Conservation (phyloP, 2,888 invertebrate species). For the Odontocerum albicorne region DNA sequence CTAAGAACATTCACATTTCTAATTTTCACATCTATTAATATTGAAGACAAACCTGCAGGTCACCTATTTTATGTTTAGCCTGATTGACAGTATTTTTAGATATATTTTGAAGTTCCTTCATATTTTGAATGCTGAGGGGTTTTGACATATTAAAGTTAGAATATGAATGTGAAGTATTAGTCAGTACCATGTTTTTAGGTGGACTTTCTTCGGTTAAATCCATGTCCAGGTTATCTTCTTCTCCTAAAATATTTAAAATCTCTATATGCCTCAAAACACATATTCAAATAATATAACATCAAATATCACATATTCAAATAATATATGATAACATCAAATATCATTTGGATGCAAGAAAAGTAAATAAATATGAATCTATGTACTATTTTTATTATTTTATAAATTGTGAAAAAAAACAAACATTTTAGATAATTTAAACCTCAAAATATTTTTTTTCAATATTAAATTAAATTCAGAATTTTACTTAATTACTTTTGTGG, state of each 20-base stretch:
- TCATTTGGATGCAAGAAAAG: too few species aligned
- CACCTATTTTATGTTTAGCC: slow-evolving; percentile 64
- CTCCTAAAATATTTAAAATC: too few species aligned
- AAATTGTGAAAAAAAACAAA: too few species aligned
- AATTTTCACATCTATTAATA: slow-evolving; percentile 18
- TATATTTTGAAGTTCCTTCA: slow-evolving; percentile 58
- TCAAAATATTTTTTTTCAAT: slow-evolving; percentile 5
- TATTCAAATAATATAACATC: too few species aligned
- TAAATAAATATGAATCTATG: too few species aligned
- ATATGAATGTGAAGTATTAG: slow-evolving; percentile 37
- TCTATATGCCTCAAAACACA: too few species aligned
- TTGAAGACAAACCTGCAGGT: slow-evolving; percentile 57
- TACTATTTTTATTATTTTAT: too few species aligned
- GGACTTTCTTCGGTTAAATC: slow-evolving; percentile 39
- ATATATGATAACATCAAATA: too few species aligned
- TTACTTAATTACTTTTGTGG: neutral
- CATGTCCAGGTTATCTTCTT: slow-evolving; percentile 51
- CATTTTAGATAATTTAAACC: too few species aligned
- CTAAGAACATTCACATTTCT: slow-evolving; percentile 24
- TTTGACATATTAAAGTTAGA: slow-evolving; percentile 36
- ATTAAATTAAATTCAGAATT: too few species aligned
- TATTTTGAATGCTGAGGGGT: slow-evolving; percentile 42
- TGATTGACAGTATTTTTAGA: slow-evolving; percentile 52
- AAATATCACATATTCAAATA: too few species aligned
- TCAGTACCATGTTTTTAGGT: slow-evolving; percentile 33